These are phyloP conservation scores for Apeira syringaria DNA, from an alignment of 2,888 invertebrate species.

Conservation along the genomic window DNA sequence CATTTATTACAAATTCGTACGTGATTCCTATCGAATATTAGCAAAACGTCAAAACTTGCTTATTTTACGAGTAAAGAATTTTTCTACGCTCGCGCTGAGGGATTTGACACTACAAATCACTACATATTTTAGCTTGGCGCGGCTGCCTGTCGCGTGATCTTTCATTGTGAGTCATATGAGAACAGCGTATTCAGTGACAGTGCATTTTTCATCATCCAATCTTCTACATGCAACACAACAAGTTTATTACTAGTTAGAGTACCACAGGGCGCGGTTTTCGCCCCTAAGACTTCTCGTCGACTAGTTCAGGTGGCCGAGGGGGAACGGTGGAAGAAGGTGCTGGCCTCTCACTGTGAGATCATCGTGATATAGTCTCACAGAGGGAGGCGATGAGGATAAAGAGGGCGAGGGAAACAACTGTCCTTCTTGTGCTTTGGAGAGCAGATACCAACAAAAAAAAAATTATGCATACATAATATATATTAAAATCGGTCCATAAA, in stretches of 20 bases:
- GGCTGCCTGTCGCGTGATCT: conserved; percentile 45
- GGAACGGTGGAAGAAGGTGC: too few species aligned
- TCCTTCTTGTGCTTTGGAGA: too few species aligned
- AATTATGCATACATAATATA: too few species aligned
- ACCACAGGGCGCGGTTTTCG: conserved; percentile 32
- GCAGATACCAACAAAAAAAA: too few species aligned
- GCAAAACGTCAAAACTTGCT: conserved; percentile 11
- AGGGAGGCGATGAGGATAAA: too few species aligned
- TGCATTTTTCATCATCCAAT: conserved; percentile 73
- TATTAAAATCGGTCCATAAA: too few species aligned
- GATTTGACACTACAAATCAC: conserved; percentile 46
- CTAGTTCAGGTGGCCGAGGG: too few species aligned
- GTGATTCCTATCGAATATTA: too few species aligned
- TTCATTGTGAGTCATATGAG: conserved; percentile 51
- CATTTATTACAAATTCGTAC: too few species aligned
- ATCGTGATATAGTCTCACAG: too few species aligned
- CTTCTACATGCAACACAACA: conserved; percentile 45
- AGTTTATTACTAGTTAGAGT: conserved; percentile 31
- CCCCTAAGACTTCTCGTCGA: conserved; percentile 6
- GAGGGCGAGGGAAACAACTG: too few species aligned
- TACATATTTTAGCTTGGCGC: conserved; percentile 48
- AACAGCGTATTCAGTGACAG: conserved; percentile 58
- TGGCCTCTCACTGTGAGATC: too few species aligned
- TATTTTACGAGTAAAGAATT: conserved; percentile 14
- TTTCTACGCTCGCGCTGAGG: conserved; percentile 29